Base-by-base conservation (phyloP, 2,888 invertebrate genomes). In the Caenorhabditis sp. region DNA sequence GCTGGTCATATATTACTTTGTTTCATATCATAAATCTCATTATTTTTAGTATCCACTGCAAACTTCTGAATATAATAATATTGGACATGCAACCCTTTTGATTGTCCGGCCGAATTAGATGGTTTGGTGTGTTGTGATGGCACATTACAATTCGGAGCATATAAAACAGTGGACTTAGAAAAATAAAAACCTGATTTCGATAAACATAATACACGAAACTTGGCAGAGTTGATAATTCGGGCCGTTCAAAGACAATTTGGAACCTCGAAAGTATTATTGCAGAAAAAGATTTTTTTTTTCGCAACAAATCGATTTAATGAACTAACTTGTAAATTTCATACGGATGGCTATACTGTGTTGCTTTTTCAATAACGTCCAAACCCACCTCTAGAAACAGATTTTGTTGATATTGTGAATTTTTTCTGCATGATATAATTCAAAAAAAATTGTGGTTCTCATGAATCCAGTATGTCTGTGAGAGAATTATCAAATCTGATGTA, bases 121-220 rank as follows among this genome's bases (percentile, higher is more conserved):
- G 63, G 63, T 62, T 53, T 68, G 67, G 67, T 71, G 27, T 77
- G 79, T 61, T 79, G 79, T 43, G 71, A 71, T 57, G 76, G 76
- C 27, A 72, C 69, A 17, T 54, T 79, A 25, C 67, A 73, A 21
- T 79, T 67, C 43, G 71, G 71, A 23, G 74, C 75, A 1, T 67
- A 38, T 20, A 76, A 75, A 54, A 62, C 58, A 1, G 70, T 77
- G 43, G 79, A 76, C 59, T 64, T 70, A 27, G 71, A 69, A 2
- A 76, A 65, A 50, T 65, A 67, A 20, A 50, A 54, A n/a, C 63
- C 63, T 20, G 67, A 70, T 53, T 76, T 76, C 61, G 67, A 76
- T 53, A 76, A 76, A 21, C 72, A 73, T 52, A 43, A 76, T 50
- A 73, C 72, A 0, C 64, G 68, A 62, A 65, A 59, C 25, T 23